Percentiles rank a stretch among this genome's conserved stretches.
These are phyloP conservation scores for Cantharis rufa DNA, from an alignment of 2,888 invertebrate species.

Conservation along the genomic window DNA sequence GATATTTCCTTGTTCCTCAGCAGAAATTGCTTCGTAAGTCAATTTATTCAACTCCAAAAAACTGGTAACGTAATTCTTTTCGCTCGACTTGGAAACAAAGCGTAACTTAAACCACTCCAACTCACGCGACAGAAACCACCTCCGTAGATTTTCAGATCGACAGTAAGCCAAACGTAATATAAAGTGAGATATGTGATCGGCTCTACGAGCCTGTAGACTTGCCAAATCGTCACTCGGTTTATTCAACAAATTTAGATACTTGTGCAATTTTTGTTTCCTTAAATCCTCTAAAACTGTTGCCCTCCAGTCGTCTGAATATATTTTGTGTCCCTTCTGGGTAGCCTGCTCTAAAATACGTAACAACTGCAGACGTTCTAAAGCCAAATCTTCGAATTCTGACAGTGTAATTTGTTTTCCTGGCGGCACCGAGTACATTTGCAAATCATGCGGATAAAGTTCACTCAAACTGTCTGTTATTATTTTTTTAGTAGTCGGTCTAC, in stretches of 20 bases:
- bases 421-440: constrained; percentile 78
- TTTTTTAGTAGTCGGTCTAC: constrained; percentile 1
- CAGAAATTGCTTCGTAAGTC: constrained; percentile 67
- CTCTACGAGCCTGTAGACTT: constrained; percentile 69
- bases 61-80: constrained; percentile 61
- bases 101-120: constrained; percentile 85
- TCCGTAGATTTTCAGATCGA: constrained; percentile 78
- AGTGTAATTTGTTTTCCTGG: constrained; percentile 76
- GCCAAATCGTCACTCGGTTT: constrained; percentile 61
- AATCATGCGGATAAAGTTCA: constrained; percentile 71
- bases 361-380: constrained; percentile 80
- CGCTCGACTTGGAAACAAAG: constrained; percentile 63
- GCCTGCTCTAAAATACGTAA: constrained; percentile 78
- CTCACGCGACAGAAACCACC: constrained; percentile 90
- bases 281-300: constrained; percentile 67
- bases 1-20: constrained; percentile 68
- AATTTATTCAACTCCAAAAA: constrained; percentile 73
- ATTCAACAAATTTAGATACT: constrained; percentile 66
- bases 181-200: constrained; percentile 92
- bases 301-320: constrained; percentile 70
- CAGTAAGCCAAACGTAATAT: constrained; percentile 91
- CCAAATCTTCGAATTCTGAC: constrained; percentile 85
- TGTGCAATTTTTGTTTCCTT: constrained; percentile 68
- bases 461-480: constrained; percentile 50
- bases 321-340: constrained; percentile 65